phyloP scores from a whole-genome alignment of 2,888 invertebrate species.

The Luperina testacea region DNA sequence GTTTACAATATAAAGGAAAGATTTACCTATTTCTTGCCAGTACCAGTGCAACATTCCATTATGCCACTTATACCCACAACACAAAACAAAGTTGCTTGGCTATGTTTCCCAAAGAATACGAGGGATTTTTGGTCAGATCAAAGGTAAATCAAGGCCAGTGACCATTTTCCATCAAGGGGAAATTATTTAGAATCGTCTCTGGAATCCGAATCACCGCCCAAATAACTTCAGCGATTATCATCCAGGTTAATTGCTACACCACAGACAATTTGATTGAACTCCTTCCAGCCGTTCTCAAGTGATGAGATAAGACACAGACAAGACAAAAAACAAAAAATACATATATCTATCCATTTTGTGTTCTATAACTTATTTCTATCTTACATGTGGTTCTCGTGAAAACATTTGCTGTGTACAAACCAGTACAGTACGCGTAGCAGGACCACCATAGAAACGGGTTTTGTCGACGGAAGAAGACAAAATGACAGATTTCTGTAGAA shows the following conservation, averaged over 20 bases:
- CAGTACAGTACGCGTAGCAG: neutral
- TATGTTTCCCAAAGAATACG: neutral
- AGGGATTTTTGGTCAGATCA: neutral
- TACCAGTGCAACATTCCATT: neutral
- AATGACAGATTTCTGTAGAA: too few relatives aligned
- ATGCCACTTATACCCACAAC: neutral
- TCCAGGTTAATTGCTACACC: slow-evolving; percentile 1
- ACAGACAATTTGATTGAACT: neutral
- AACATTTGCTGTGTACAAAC: slow-evolving; percentile 4
- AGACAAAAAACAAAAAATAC: slow-evolving; percentile 11
- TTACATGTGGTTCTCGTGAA: slow-evolving; percentile 1
- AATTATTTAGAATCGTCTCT: neutral
- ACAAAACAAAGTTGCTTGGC: neutral
- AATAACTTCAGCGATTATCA: neutral
- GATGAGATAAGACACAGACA: slow-evolving; percentile 9
- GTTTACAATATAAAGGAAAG: neutral
- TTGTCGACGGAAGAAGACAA: too few relatives aligned
- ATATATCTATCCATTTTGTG: neutral
- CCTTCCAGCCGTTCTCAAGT: slow-evolving; percentile 21
- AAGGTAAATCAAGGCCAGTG: neutral
- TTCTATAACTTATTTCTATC: slow-evolving; percentile 1
- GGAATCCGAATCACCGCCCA: neutral
- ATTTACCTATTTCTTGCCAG: neutral
- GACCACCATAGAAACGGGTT: neutral
- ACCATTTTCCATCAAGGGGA: neutral